phyloP scores from a whole-genome alignment of 2,888 invertebrate genomes.

The Polydrusus tereticollis region DNA sequence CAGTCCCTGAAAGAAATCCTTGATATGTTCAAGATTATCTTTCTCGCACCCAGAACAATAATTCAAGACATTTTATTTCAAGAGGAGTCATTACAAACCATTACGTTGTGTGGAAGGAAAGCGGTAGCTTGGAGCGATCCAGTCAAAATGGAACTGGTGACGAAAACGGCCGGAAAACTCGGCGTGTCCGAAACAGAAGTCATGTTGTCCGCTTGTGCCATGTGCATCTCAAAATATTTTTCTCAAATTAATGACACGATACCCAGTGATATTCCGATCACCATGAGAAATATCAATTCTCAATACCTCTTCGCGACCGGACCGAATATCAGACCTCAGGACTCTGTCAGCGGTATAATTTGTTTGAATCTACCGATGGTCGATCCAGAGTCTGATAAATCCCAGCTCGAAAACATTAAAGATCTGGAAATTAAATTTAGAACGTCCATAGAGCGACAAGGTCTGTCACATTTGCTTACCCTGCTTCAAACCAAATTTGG shows the following conservation, averaged over 20 bases:
- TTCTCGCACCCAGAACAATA: constrained; percentile 70
- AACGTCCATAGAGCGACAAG: constrained; percentile 68
- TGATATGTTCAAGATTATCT: constrained; percentile 65
- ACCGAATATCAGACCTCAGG: constrained; percentile 62
- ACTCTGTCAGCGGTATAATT: constrained; percentile 73
- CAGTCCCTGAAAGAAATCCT: constrained; percentile 65
- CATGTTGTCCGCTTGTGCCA: constrained; percentile 74
- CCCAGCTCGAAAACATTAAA: constrained; percentile 61
- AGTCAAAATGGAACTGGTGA: constrained; percentile 71
- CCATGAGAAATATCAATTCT: constrained; percentile 71
- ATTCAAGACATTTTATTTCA: constrained; percentile 73
- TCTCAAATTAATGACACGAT: constrained; percentile 61
- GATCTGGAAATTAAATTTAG: constrained; percentile 66
- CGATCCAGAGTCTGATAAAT: constrained; percentile 60
- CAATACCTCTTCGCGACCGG: constrained; percentile 72
- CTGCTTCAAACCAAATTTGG: constrained; percentile 71
- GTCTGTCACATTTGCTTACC: constrained; percentile 70
- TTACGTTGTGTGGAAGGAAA: constrained; percentile 79
- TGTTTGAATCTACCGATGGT: constrained; percentile 75
- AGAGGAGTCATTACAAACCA: constrained; percentile 71
- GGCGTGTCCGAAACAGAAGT: constrained; percentile 76
- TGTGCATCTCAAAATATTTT: constrained; percentile 75
- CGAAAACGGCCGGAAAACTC: constrained; percentile 72
- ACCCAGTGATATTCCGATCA: constrained; percentile 74
- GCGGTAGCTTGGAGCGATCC: constrained; percentile 80